These are phyloP conservation scores for Recurvirostra avosetta DNA, from an alignment of 2,113 vertebrate species.

Conservation along the genomic window DNA sequence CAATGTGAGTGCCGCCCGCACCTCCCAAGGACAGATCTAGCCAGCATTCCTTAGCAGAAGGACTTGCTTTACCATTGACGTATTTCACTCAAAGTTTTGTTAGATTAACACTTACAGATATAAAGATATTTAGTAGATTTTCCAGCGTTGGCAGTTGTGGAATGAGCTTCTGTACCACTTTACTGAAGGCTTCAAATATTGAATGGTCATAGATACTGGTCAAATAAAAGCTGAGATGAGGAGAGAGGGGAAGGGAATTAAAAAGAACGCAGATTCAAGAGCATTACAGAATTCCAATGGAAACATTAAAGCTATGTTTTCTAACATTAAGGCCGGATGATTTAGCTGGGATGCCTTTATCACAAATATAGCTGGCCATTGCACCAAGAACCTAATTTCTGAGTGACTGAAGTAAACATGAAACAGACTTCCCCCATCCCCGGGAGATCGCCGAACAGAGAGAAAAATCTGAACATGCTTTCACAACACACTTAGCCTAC, in stretches of 20 bases:
- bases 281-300: neutral
- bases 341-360: neutral
- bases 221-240: conserved; percentile 90
- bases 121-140: conserved; percentile 99
- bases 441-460: neutral
- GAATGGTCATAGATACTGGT: conserved; percentile 99
- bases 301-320: neutral
- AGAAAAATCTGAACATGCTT: neutral
- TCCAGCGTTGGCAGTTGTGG: conserved; percentile 97
- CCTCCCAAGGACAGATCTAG: neutral
- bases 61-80: neutral
- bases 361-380: neutral
- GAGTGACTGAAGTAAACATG: neutral
- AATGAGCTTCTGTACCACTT: conserved; percentile 99
- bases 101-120: conserved; percentile 86
- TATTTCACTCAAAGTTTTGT: neutral
- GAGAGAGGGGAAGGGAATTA: neutral
- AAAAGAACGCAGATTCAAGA: neutral
- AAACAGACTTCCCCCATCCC: neutral
- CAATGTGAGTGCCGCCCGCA: neutral
- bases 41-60: neutral
- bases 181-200: conserved; percentile 99
- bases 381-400: neutral
- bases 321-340: neutral
- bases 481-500: neutral